A percentile compares a stretch with the other conserved stretches of the same genome.
Conservation (phyloP, 2,888 invertebrate genomes). For the Choristoneura rosaceana region DNA sequence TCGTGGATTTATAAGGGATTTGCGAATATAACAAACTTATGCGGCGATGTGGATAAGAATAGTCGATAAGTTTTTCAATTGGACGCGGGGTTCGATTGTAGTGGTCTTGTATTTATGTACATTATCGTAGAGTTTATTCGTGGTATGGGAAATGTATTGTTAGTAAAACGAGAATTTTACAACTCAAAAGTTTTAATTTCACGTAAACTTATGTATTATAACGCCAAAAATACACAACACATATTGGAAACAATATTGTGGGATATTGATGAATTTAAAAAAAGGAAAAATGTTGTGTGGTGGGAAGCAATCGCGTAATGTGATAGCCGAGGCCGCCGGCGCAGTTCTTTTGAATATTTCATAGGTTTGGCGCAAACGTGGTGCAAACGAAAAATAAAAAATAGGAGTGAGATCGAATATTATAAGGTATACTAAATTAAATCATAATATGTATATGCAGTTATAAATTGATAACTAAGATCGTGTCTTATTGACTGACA, state of each 20-base stretch:
- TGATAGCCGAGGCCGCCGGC: constrained; percentile 58
- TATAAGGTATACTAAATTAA: constrained; percentile 4
- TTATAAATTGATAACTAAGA: no score
- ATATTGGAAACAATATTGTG: constrained; percentile 32
- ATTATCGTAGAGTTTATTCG: neutral
- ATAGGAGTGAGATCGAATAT: constrained; percentile 11
- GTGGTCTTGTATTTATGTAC: constrained; percentile 18
- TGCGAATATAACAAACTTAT: constrained; percentile 60
- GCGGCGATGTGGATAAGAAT: constrained; percentile 61
- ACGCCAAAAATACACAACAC: neutral
- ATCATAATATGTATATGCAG: neutral
- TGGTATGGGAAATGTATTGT: neutral
- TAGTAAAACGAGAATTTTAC: neutral
- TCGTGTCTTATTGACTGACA: no score
- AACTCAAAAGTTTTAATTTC: neutral
- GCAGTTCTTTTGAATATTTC: constrained; percentile 67
- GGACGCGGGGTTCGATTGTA: constrained; percentile 57
- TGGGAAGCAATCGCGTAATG: constrained; percentile 59
- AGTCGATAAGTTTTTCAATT: constrained; percentile 75
- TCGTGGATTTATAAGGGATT: constrained; percentile 70
- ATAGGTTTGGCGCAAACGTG: constrained; percentile 55
- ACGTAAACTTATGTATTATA: neutral
- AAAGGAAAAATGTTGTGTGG: constrained; percentile 40
- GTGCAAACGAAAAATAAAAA: constrained; percentile 52
- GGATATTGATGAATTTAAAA: constrained; percentile 29